Base-by-base conservation (phyloP, 2,797 vertebrate species). In the Sebastes miniatus region DNA sequence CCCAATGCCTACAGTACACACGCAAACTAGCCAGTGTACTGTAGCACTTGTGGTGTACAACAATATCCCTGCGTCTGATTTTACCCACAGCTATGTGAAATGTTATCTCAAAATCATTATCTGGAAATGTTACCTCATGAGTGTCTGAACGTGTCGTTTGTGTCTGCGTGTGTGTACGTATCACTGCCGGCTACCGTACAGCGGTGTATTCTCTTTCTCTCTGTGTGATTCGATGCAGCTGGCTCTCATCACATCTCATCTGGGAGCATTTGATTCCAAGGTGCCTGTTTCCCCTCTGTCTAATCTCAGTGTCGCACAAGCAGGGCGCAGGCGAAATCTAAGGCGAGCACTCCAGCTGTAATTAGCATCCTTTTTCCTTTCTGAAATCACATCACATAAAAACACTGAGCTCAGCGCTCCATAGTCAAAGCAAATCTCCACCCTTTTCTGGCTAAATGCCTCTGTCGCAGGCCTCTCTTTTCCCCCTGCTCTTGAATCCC, bases 181-280 rank as follows among this genome's bases (percentile, higher is more conserved):
- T 86, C 87, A 31, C 65, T 31, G 72, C 70, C 59, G 86, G 91
- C 92, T 95, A 94, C 94, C 50, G 93, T 93, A 88, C 66, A 43
- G 77, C 50, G 61, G 54, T 72, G 82, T 80, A 64, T 91, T 92
- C 82, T 71, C 81, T 83, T 84, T 85, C 79, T 83, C 62, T 83
- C 43, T 77, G 65, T 88, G 88, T 90, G 89, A 92, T 89, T 87
- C 27, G 43, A 83, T 85, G 89, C 95, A 96, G 93, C 95, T 95
- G 95, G 92, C 82, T 90, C 92, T 93, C 90, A 93, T 96, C 95
- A 95, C 3, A 83, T 87, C 85, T 94, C 95, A 96, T 95, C 92
- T 95, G 95, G 94, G 92, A 96, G 87, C 92, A 81, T 94, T 95
- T 95, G 95, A 95, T 95, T 95, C 89, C 85, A 89, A 94, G 92